Percentiles rank a stretch among this genome's conserved stretches.
These are phyloP conservation scores for Aethina tumida DNA, from an alignment of 1,140 invertebrate species.

Conservation along the genomic window DNA sequence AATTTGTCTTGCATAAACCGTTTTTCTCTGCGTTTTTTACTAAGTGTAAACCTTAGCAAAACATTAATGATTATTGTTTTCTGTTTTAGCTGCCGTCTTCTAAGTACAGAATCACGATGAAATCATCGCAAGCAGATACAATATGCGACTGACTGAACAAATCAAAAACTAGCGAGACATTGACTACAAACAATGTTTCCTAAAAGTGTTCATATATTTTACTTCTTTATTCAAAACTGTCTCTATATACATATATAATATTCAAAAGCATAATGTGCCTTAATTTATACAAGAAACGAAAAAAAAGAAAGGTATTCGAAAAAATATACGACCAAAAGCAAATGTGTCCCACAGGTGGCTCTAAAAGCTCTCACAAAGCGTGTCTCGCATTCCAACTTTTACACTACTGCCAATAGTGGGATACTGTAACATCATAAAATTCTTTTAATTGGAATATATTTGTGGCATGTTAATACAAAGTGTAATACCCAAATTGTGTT, in stretches of 20 bases:
- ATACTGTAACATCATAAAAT: slow-evolving; percentile 7
- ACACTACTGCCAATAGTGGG: slow-evolving; percentile 4
- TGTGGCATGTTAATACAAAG: slow-evolving; percentile 16
- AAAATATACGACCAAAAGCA: slow-evolving; percentile 1
- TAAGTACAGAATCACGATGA: slow-evolving; percentile 20
- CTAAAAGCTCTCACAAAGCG: slow-evolving; percentile 14
- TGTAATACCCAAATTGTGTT: no score
- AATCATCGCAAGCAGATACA: slow-evolving; percentile 10
- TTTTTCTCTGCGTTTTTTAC: slow-evolving; percentile 3
- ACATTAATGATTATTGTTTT: slow-evolving; percentile 8
- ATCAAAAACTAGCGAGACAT: slow-evolving; percentile 17
- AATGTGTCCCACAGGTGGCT: slow-evolving; percentile 13
- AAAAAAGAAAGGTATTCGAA: slow-evolving; percentile 13
- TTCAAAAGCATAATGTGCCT: slow-evolving; percentile 21
- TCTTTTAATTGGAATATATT: slow-evolving; percentile 11
- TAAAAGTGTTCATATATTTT: slow-evolving; percentile 28
- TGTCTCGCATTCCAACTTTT: slow-evolving; percentile 30
- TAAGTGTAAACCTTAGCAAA: not conserved
- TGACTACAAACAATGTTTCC: slow-evolving; percentile 16
- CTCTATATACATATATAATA: slow-evolving; percentile 12
- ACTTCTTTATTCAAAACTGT: slow-evolving; percentile 16
- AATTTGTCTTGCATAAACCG: slow-evolving; percentile 6
- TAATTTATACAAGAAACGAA: slow-evolving; percentile 26
- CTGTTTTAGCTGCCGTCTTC: slow-evolving; percentile 29
- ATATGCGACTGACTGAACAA: slow-evolving; percentile 25